Evolutionary conservation across 2,113 vertebrate genomes (phyloP).

Genomic region (Rhodinocichla rosea): DNA sequence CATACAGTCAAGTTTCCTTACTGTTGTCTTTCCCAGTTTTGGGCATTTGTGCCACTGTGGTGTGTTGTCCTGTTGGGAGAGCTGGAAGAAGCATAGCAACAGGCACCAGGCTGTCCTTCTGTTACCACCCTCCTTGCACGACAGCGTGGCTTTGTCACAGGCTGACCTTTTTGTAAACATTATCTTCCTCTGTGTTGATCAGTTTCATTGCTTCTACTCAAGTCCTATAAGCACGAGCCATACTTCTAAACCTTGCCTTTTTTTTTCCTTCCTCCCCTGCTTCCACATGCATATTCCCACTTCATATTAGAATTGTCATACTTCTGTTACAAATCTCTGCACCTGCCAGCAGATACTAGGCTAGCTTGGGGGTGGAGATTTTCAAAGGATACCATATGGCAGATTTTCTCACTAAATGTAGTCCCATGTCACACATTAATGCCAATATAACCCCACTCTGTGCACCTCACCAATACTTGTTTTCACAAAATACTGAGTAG

Average conservation of each 20-base stretch:
- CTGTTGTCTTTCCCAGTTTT: not conserved
- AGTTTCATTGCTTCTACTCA: not conserved
- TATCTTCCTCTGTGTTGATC: not conserved
- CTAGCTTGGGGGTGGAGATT: not conserved
- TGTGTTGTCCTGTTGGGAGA: not conserved
- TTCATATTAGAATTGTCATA: not conserved
- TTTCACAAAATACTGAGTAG: not conserved
- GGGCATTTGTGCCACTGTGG: not conserved
- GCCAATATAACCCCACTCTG: not conserved
- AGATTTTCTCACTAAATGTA: not conserved
- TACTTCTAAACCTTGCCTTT: not conserved
- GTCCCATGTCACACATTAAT: not conserved
- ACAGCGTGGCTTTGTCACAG: rapidly evolving
- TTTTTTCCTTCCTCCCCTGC: not conserved
- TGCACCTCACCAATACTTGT: not conserved
- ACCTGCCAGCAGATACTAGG: not conserved
- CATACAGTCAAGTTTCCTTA: not conserved
- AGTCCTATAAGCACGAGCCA: not conserved
- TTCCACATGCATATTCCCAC: not conserved
- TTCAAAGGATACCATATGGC: not conserved
- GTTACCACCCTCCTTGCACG: not conserved
- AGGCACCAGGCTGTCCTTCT: not conserved
- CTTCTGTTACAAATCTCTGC: not conserved
- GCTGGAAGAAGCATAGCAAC: not conserved
- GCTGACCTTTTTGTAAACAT: not conserved